These are phyloP conservation scores for Lasioglossum vierecki DNA, from an alignment of 2,888 invertebrate genomes.

Conservation along the genomic window DNA sequence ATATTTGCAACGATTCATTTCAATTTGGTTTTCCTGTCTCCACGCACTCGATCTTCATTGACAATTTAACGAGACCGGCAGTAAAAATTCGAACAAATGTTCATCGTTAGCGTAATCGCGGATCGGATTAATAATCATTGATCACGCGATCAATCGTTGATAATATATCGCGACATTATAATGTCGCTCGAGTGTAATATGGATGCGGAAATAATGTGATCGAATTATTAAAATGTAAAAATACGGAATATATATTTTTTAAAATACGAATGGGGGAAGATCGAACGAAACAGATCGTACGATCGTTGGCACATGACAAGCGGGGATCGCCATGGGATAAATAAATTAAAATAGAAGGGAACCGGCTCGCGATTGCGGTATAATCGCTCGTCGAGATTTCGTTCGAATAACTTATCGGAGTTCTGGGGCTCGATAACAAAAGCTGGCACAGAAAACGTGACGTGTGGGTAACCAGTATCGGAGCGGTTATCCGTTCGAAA, in stretches of 20 bases:
- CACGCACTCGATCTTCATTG: not conserved
- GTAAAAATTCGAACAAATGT: not conserved
- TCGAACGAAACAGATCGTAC: too few species aligned
- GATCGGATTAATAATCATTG: not conserved
- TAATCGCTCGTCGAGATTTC: constrained; percentile 36
- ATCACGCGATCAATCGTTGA: not conserved
- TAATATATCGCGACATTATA: not conserved
- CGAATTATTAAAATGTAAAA: too few species aligned
- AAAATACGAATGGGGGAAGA: too few species aligned
- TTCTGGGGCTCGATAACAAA: constrained; percentile 49
- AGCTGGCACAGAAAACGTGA: constrained; percentile 47
- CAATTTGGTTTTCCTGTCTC: not conserved
- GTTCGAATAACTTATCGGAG: constrained; percentile 49
- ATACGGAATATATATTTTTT: too few species aligned
- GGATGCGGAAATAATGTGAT: not conserved
- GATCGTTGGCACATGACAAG: too few species aligned
- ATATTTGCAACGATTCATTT: not conserved
- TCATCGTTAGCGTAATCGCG: not conserved
- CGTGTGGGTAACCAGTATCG: constrained; percentile 62
- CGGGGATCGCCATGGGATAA: not conserved
- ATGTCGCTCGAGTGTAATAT: not conserved
- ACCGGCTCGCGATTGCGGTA: constrained; percentile 10
- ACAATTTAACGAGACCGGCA: not conserved
- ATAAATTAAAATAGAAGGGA: not conserved
- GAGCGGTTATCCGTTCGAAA: constrained; percentile 56